phyloP scores from a whole-genome alignment of 2,888 invertebrate species.

The Lasioglossum leucozonium region DNA sequence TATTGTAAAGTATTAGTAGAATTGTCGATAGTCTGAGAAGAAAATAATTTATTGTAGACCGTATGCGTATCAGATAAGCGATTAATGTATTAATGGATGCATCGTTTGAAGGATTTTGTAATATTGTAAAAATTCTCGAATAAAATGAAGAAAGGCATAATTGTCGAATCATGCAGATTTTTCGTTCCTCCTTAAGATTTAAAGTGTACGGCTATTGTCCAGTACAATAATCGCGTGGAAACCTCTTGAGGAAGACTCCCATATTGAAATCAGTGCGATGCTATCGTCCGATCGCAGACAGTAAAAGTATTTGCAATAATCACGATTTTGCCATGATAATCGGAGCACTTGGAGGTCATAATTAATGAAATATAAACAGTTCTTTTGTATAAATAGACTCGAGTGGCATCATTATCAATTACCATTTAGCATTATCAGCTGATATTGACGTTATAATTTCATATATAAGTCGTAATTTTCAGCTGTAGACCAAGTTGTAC shows the following conservation, averaged over 20 bases:
- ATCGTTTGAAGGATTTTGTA: not conserved
- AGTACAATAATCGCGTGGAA: not conserved
- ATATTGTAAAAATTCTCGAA: not conserved
- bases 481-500: not conserved
- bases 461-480: conserved; percentile 61
- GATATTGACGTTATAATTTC: conserved; percentile 31
- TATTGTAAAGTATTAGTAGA: conserved; percentile 47
- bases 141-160: not conserved
- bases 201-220: not conserved
- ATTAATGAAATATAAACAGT: not conserved
- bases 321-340: conserved; percentile 24
- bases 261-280: not conserved
- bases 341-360: not conserved
- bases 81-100: not conserved
- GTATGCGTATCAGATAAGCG: not conserved
- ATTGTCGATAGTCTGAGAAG: not conserved
- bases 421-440: conserved; percentile 49
- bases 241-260: not conserved
- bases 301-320: not conserved
- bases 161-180: not conserved
- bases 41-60: not conserved
- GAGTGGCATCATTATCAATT: conserved; percentile 46
- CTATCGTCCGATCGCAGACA: not conserved
- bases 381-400: conserved; percentile 27
- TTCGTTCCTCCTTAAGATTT: too few species aligned